Conservation (phyloP, 2,113 vertebrate genomes). For the Corythoichthys haematopterus region DNA sequence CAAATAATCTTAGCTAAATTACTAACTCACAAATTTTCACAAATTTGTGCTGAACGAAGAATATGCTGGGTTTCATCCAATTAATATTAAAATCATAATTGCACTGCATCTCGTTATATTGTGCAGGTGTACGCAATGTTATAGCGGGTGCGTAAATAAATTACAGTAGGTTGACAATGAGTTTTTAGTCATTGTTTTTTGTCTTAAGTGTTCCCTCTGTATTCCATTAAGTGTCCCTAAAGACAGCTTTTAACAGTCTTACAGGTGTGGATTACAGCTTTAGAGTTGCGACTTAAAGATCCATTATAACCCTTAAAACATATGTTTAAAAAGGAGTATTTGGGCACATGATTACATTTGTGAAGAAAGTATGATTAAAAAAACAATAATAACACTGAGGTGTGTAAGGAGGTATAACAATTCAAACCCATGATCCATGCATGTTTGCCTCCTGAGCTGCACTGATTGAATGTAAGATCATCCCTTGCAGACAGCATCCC, state of each 20-base stretch:
- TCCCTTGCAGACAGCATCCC: slow-evolving; percentile 47
- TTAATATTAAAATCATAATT: neutral
- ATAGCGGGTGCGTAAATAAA: neutral
- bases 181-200: slow-evolving; percentile 30
- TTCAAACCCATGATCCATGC: slow-evolving; percentile 39
- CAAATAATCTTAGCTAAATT: too few species aligned
- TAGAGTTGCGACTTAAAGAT: slow-evolving; percentile 34
- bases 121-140: neutral
- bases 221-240: slow-evolving; percentile 34
- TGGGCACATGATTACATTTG: slow-evolving; percentile 35
- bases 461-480: slow-evolving; percentile 56
- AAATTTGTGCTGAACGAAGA: too few species aligned
- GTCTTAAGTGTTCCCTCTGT: slow-evolving; percentile 28
- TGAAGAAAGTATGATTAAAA: slow-evolving; percentile 8
- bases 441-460: slow-evolving; percentile 57
- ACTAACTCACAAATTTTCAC: too few species aligned
- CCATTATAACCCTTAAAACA: slow-evolving; percentile 42
- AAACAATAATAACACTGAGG: slow-evolving; percentile 34
- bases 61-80: too few species aligned
- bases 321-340: slow-evolving; percentile 38
- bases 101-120: neutral
- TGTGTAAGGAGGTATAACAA: slow-evolving; percentile 22
- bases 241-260: slow-evolving; percentile 35
- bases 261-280: slow-evolving; percentile 37
- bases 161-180: neutral